Conservation (phyloP, 2,888 invertebrate species). For the Troglohyphantes excavatus region DNA sequence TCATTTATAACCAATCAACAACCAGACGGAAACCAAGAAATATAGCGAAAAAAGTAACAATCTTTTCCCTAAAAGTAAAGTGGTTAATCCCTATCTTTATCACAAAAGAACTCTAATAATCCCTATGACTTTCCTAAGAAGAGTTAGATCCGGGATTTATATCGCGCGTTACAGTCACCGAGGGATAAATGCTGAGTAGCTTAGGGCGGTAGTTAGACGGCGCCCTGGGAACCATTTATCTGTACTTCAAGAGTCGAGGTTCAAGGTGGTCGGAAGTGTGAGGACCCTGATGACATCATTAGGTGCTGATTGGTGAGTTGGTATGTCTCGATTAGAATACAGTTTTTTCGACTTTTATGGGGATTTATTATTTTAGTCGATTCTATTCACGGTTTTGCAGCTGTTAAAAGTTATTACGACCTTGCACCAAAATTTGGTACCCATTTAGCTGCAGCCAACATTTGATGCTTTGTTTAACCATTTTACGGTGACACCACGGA, state of each 20-base stretch:
- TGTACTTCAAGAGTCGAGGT: background rate
- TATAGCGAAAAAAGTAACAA: background rate
- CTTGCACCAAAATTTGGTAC: too few relatives aligned
- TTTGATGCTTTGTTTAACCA: too few relatives aligned
- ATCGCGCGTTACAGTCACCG: background rate
- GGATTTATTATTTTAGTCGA: too few relatives aligned
- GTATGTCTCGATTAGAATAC: background rate
- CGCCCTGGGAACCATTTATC: constrained; percentile 2
- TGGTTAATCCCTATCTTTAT: background rate
- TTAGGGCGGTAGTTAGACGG: background rate
- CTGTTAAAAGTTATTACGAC: too few relatives aligned
- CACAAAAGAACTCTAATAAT: constrained; percentile 12
- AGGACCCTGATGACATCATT: background rate
- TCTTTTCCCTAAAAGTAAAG: background rate
- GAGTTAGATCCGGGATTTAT: constrained; percentile 32
- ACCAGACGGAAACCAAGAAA: background rate
- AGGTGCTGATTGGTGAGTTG: background rate
- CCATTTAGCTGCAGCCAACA: too few relatives aligned
- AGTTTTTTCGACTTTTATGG: too few relatives aligned
- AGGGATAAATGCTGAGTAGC: background rate
- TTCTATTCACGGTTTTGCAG: too few relatives aligned
- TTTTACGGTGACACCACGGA: too few relatives aligned
- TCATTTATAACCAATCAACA: too few relatives aligned
- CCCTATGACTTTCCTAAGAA: background rate
- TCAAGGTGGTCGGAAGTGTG: background rate